Percentiles rank a stretch among this genome's conserved stretches.
phyloP scores from a whole-genome alignment of 2,797 vertebrate genomes.

The Sciurus vulgaris region DNA sequence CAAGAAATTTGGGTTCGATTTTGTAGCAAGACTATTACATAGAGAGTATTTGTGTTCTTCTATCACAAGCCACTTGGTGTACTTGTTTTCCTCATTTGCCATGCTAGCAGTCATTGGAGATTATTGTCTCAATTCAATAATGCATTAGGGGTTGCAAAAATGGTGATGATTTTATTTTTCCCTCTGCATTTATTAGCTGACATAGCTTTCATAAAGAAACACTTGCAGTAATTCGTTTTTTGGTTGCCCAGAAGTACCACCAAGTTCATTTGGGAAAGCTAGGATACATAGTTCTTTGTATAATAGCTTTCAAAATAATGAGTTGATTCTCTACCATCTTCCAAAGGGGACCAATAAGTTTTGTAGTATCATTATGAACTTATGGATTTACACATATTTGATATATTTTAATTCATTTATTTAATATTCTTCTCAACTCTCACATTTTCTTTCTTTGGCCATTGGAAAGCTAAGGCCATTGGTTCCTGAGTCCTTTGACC shows the following conservation, averaged over 20 bases:
- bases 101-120: not conserved
- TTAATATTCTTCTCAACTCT: not conserved
- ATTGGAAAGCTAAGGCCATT: not conserved
- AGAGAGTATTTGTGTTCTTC: not conserved
- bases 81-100: not conserved
- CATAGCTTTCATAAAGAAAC: slow-evolving; percentile 24
- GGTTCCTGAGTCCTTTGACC: not conserved
- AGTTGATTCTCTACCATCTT: slow-evolving; percentile 34
- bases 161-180: slow-evolving; percentile 14
- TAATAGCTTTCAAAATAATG: slow-evolving; percentile 17
- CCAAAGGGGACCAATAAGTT: not conserved
- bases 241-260: not conserved
- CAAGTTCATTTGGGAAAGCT: slow-evolving; percentile 43
- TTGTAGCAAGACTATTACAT: slow-evolving; percentile 12
- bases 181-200: slow-evolving; percentile 9
- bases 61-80: not conserved
- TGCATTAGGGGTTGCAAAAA: slow-evolving; percentile 13
- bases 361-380: not conserved
- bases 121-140: not conserved
- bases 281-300: not conserved
- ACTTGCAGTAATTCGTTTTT: not conserved
- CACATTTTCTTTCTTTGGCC: not conserved
- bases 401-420: slow-evolving; percentile 24
- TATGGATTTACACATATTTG: not conserved
- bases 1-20: not conserved